Percentiles rank a stretch among this genome's conserved stretches.
Conservation (phyloP, 2,113 vertebrate species). For the Tachuris rubrigastra region DNA sequence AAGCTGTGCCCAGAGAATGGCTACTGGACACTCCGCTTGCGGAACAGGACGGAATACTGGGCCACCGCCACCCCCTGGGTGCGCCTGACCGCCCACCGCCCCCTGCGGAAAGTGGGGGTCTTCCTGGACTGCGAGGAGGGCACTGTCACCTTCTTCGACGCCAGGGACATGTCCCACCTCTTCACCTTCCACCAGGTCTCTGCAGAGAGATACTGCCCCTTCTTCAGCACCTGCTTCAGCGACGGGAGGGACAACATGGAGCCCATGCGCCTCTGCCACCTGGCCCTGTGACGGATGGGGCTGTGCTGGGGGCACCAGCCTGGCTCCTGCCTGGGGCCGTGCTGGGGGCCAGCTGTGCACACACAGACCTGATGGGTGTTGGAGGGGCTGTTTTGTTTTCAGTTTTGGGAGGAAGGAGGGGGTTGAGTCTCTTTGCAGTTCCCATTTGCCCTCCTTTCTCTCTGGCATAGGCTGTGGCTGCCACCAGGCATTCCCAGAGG, state of each 20-base stretch:
- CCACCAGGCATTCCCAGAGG: rapidly evolving
- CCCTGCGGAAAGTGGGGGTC: conserved; percentile 73
- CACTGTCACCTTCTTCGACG: conserved; percentile 80
- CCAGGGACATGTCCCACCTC: conserved; percentile 79
- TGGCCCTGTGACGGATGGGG: background rate
- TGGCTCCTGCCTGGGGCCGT: background rate
- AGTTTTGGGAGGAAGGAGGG: background rate
- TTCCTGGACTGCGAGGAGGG: conserved; percentile 80
- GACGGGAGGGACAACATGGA: conserved; percentile 65
- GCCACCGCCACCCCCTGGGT: conserved; percentile 80
- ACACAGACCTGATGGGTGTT: background rate
- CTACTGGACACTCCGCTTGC: conserved; percentile 84
- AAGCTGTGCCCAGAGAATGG: conserved; percentile 81
- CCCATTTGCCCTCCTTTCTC: background rate
- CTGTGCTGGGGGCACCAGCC: background rate
- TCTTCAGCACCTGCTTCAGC: conserved; percentile 86
- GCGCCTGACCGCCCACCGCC: conserved; percentile 47
- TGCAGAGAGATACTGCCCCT: conserved; percentile 74
- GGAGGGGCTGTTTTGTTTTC: background rate
- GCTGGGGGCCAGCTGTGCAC: background rate
- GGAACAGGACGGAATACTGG: conserved; percentile 73
- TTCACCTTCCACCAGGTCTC: conserved; percentile 77
- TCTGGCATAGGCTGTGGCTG: background rate
- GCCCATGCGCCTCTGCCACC: conserved; percentile 80
- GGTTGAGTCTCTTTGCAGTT: background rate